A percentile compares a stretch with the other conserved stretches of the same genome.
phyloP scores from a whole-genome alignment of 2,113 vertebrate genomes.

The Platanista minor region DNA sequence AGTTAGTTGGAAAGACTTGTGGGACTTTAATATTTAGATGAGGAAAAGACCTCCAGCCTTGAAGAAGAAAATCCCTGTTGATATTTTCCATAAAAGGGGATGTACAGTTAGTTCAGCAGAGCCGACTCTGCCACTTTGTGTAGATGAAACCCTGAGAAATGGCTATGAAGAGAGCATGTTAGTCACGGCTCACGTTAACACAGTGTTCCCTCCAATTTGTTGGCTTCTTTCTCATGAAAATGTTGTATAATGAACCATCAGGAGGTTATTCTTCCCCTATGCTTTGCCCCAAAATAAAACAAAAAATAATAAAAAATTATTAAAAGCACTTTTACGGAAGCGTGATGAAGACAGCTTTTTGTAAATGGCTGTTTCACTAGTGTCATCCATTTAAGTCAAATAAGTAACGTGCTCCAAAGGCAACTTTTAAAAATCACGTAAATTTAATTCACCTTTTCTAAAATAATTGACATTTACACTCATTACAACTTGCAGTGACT shows the following conservation, averaged over 20 bases:
- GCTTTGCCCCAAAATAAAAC: neutral
- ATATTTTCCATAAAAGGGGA: slow-evolving; percentile 61
- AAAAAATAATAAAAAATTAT: neutral
- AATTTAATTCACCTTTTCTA: neutral
- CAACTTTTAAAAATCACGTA: neutral
- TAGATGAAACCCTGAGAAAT: slow-evolving; percentile 9
- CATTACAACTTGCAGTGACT: neutral
- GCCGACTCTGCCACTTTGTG: neutral
- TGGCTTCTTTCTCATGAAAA: neutral
- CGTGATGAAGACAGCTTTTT: neutral
- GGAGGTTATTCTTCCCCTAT: neutral
- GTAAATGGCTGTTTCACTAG: neutral
- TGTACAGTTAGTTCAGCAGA: neutral
- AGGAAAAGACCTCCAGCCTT: slow-evolving; percentile 61
- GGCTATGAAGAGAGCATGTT: neutral
- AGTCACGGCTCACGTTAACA: neutral
- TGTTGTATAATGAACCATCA: neutral
- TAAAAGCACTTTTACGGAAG: neutral
- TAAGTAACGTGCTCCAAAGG: neutral
- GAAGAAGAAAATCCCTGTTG: slow-evolving; percentile 51
- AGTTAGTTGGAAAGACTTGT: slow-evolving; percentile 58
- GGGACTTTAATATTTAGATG: slow-evolving; percentile 63
- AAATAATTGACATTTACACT: neutral
- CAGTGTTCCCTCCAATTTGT: neutral
- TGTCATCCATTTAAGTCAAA: neutral